Evolutionary conservation across 1,140 invertebrate genomes (phyloP), one percentile per base, ranked within the genome.

Genomic region (Orchestia grillus): DNA sequence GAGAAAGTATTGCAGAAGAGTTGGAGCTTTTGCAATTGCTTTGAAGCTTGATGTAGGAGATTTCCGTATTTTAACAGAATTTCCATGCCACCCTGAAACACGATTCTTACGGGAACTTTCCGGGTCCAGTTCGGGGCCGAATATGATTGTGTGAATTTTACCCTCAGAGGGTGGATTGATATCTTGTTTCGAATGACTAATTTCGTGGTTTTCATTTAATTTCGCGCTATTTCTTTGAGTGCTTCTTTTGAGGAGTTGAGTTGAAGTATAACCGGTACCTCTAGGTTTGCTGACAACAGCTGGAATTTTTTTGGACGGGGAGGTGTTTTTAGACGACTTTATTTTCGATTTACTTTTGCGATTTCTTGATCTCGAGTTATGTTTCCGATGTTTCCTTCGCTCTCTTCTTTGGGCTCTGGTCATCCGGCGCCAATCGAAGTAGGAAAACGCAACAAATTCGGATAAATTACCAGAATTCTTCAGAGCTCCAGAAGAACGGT

Each of bases 1-100:
- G 6, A 94, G 44, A 45, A 94, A 94, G 40, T 94, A 94, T 44
- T 94, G 92, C 41, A 94, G 92, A 11, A 94, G 44, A 94, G 92
- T 94, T 36, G 92, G 92, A 40, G 92, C 92, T 0, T 47, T 94
- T 8, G 92, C 92, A 94, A 94, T 44, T 23, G 92, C 40, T 40
- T 94, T 94, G 43, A 94, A 45, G 8, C 11, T 94, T 40, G 92
- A 44, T 44, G 6, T 8, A 11, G 92, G 43, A 6, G 43, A n/a
- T 19, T 94, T 94, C 43, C 3, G 11, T 8, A 94, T 40, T 94
- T 94, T 94, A 15, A 45, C 44, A n/a, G 92, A 44, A 19, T 16
- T 94, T 40, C 43, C 44, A 6, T 94, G 92, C 92, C 92, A 94
- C 3, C 92, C 92, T 6, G 92, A 44, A 94, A 44, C 15, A 1